These are phyloP conservation scores for Microdon myrmicae DNA, from an alignment of 2,888 invertebrate genomes.

Conservation along the genomic window DNA sequence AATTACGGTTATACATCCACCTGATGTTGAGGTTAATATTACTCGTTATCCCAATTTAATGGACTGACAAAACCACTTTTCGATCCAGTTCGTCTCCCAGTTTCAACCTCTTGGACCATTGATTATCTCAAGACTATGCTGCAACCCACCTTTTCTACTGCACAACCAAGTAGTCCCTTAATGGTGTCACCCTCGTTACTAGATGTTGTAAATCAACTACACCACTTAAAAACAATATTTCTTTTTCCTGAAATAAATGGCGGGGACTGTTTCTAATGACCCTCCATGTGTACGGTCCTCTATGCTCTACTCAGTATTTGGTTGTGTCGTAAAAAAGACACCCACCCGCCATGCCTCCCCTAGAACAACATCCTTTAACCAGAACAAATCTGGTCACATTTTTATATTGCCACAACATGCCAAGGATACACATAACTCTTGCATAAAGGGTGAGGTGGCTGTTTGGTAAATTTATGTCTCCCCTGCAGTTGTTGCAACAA, in stretches of 20 bases:
- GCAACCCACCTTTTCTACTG: neutral
- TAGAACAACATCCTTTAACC: neutral
- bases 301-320: neutral
- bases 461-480: too few species aligned
- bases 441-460: too few species aligned
- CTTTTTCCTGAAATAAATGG: conserved; percentile 27
- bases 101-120: conserved; percentile 25
- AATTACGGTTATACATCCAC: too few species aligned
- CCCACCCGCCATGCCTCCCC: neutral
- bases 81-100: too few species aligned
- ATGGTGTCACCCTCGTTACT: conserved; percentile 25
- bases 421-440: neutral
- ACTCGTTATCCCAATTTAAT: conserved; percentile 19
- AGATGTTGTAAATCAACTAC: conserved; percentile 24
- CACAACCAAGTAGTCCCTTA: conserved; percentile 18
- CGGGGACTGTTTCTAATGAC: conserved; percentile 36
- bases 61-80: conserved; percentile 30
- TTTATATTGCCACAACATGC: conserved; percentile 21
- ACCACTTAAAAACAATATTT: conserved; percentile 39
- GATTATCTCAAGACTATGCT: conserved; percentile 3
- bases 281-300: neutral
- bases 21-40: too few species aligned
- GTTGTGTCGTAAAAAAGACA: conserved; percentile 13
- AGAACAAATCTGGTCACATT: conserved; percentile 29
- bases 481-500: too few species aligned